These are phyloP conservation scores for Ormia ochracea DNA, from an alignment of 2,888 invertebrate genomes.

Conservation along the genomic window DNA sequence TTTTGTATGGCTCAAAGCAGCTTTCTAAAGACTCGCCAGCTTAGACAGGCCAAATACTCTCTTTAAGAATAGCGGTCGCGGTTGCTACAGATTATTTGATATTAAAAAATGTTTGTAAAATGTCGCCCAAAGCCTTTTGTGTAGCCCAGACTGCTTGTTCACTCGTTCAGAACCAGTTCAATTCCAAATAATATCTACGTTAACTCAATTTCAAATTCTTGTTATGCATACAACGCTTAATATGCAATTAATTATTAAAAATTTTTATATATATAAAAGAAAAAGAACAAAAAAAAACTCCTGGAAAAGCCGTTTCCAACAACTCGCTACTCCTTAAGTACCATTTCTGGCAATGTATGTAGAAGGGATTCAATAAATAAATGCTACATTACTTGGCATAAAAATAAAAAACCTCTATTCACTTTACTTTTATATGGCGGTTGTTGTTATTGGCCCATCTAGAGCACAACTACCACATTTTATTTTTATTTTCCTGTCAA, in stretches of 20 bases:
- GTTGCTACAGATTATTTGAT: too few species aligned
- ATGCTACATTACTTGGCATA: background rate
- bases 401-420: background rate
- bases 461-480: conserved; percentile 44
- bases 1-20: too few species aligned
- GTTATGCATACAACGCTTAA: too few species aligned
- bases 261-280: background rate
- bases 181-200: too few species aligned
- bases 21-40: too few species aligned
- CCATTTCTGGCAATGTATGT: background rate
- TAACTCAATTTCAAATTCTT: too few species aligned
- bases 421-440: conserved; percentile 1
- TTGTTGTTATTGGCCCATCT: conserved; percentile 41
- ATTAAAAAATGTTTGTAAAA: too few species aligned
- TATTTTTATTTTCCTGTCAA: conserved; percentile 29
- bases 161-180: too few species aligned
- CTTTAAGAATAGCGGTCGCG: too few species aligned
- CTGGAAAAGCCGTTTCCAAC: background rate
- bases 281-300: background rate
- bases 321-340: background rate
- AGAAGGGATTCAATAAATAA: conserved; percentile 1
- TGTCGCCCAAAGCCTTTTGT: too few species aligned
- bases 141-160: too few species aligned
- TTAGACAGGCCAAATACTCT: too few species aligned
- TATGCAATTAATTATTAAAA: background rate